A percentile compares a stretch with the other conserved stretches of the same genome.
phyloP scores from a whole-genome alignment of 2,797 vertebrate species.

The Zalophus californianus region DNA sequence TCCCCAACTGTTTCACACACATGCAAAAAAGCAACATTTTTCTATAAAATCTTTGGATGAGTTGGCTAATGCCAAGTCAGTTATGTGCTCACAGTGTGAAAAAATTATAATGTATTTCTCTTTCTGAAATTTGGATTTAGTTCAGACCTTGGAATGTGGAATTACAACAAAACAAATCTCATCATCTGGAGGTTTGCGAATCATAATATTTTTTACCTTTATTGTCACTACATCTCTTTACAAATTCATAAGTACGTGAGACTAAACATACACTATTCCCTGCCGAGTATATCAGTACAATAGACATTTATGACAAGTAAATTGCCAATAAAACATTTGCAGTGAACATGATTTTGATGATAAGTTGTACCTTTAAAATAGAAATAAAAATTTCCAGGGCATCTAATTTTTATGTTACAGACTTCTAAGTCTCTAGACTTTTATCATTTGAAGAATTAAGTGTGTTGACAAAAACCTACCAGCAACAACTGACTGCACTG shows the following conservation, averaged over 20 bases:
- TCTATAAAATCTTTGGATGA: neutral
- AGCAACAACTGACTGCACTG: constrained; percentile 46
- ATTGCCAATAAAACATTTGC: constrained; percentile 86
- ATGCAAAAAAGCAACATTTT: constrained; percentile 20
- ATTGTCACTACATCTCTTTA: constrained; percentile 81
- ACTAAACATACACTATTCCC: constrained; percentile 80
- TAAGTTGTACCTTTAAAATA: constrained; percentile 83
- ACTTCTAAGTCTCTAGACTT: constrained; percentile 5
- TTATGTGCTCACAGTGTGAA: constrained; percentile 15
- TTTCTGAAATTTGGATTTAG: constrained; percentile 73
- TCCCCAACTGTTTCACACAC: neutral
- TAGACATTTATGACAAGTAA: constrained; percentile 85
- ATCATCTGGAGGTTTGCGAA: constrained; percentile 69
- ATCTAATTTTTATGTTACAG: constrained; percentile 80
- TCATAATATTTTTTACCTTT: constrained; percentile 85
- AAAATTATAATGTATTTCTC: constrained; percentile 53
- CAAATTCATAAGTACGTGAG: constrained; percentile 77
- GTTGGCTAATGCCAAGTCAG: constrained; percentile 59
- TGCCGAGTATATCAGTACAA: constrained; percentile 74
- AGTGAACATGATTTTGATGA: constrained; percentile 84
- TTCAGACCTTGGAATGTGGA: constrained; percentile 69
- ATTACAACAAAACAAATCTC: constrained; percentile 76
- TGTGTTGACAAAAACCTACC: constrained; percentile 55
- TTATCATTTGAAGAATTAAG: constrained; percentile 84
- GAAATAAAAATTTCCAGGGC: constrained; percentile 52